Conservation (phyloP, 2,797 vertebrate genomes). For the Lithobates sylvaticus region DNA sequence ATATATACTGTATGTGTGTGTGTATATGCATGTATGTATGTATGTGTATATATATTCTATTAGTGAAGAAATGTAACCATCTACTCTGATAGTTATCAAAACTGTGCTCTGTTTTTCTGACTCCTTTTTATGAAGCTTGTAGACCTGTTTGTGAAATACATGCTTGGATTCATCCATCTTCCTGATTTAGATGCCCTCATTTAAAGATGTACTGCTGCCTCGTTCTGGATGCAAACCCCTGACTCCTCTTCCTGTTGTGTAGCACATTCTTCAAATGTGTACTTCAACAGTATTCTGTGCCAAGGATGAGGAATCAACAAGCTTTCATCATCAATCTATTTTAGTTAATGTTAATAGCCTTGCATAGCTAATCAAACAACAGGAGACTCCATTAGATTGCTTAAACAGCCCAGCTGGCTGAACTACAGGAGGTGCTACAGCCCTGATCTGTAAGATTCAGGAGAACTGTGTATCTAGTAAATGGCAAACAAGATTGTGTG, state of each 20-base stretch:
- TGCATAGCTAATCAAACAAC: conserved; percentile 22
- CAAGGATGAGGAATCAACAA: background rate
- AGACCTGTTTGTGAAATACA: background rate
- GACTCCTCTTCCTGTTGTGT: background rate
- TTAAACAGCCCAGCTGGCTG: conserved; percentile 12
- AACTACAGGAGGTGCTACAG: conserved; percentile 22
- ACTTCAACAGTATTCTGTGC: background rate
- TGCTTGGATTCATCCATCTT: background rate
- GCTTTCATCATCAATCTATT: conserved; percentile 34
- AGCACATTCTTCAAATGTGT: background rate
- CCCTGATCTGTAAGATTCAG: background rate
- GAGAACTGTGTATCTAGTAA: background rate
- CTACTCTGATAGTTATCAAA: too few species aligned
- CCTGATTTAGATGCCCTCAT: background rate
- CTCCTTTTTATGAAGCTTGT: background rate
- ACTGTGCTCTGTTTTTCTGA: background rate
- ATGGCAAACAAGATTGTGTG: background rate
- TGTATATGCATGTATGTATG: too few species aligned
- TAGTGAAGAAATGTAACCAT: too few species aligned
- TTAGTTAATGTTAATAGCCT: conserved; percentile 18
- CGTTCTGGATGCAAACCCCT: background rate
- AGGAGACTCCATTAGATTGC: conserved; percentile 7
- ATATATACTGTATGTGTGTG: too few species aligned
- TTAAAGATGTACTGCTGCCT: background rate
- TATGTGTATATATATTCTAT: too few species aligned